phyloP scores from a whole-genome alignment of 35 echinoderm and acorn worm species.

The Ophiothrix spiculata region DNA sequence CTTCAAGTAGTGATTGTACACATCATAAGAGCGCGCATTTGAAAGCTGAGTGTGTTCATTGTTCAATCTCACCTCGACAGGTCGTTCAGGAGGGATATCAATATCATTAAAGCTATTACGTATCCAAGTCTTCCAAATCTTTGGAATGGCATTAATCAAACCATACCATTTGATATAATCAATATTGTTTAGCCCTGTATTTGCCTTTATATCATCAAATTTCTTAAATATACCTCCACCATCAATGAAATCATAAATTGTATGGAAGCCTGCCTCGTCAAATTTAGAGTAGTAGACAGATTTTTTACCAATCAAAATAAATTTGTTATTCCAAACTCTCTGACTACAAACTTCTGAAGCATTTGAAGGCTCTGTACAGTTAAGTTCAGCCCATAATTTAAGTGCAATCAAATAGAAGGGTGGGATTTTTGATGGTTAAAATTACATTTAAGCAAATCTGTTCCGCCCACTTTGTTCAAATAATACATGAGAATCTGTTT shows the following conservation, averaged over 20 bases:
- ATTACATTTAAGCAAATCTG: neutral
- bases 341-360: neutral
- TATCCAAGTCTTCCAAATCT: neutral
- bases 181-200: neutral
- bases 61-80: neutral
- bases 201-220: neutral
- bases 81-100: neutral
- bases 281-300: neutral
- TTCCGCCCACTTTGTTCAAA: neutral
- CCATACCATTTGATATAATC: neutral
- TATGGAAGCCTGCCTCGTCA: slow-evolving; percentile 1
- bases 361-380: neutral
- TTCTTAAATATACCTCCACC: neutral
- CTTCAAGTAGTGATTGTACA: neutral
- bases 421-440: neutral
- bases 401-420: neutral
- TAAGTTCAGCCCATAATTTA: neutral
- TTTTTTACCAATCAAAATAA: slow-evolving; percentile 5
- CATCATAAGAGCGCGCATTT: neutral
- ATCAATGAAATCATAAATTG: neutral
- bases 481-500: neutral
- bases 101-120: neutral
- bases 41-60: neutral
- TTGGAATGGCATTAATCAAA: neutral
- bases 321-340: neutral